These are phyloP conservation scores for Phrixothrix hirtus DNA, from an alignment of 2,888 invertebrate genomes.

Conservation along the genomic window DNA sequence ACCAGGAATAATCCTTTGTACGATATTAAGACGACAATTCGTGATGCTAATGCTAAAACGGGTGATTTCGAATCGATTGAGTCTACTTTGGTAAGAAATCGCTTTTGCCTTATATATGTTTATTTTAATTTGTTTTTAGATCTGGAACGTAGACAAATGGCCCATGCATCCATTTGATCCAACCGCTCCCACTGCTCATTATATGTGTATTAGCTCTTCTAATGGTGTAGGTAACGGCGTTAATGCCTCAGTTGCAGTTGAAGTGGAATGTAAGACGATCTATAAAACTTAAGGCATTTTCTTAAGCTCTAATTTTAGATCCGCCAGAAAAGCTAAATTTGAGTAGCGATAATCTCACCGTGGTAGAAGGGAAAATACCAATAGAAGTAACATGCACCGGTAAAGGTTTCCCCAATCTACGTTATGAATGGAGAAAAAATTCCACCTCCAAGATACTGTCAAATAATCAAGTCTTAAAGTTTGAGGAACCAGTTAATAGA, in stretches of 20 bases:
- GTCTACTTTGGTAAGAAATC: conserved; percentile 75
- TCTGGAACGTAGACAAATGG: conserved; percentile 88
- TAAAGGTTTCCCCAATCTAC: conserved; percentile 71
- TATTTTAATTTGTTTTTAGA: conserved; percentile 57
- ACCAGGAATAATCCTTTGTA: conserved; percentile 63
- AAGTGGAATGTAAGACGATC: conserved; percentile 81
- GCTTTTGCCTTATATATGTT: too few relatives aligned
- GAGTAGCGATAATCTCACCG: conserved; percentile 60
- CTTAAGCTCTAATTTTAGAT: too few relatives aligned
- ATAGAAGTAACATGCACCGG: conserved; percentile 63
- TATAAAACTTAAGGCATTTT: too few relatives aligned
- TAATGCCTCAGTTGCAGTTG: conserved; percentile 80
- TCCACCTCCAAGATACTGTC: conserved; percentile 59
- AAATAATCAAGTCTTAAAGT: conserved; percentile 61
- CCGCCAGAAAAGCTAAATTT: conserved; percentile 86
- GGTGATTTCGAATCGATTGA: conserved; percentile 89
- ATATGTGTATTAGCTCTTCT: conserved; percentile 79
- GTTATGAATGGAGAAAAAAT: conserved; percentile 72
- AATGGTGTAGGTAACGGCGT: conserved; percentile 81
- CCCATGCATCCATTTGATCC: conserved; percentile 76
- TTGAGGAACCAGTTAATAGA: conserved; percentile 68
- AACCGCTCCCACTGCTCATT: conserved; percentile 75
- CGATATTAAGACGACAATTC: conserved; percentile 67
- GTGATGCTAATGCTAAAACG: conserved; percentile 74
- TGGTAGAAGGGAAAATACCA: conserved; percentile 62